phyloP scores from a whole-genome alignment of 2,797 vertebrate species.

The Leucoraja ocellata region DNA sequence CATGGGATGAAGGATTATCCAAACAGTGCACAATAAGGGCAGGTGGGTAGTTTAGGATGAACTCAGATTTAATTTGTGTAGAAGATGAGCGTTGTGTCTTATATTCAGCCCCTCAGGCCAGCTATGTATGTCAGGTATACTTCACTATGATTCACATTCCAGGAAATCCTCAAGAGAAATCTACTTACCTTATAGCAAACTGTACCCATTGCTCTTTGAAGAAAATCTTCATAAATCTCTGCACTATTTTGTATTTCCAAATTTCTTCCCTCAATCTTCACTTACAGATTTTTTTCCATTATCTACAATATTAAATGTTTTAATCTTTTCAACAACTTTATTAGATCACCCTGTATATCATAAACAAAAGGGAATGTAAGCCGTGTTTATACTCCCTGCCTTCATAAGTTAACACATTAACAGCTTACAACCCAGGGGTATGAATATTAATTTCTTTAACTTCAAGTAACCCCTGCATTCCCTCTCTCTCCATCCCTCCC shows the following conservation, averaged over 20 bases:
- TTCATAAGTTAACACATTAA: not conserved
- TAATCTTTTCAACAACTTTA: not conserved
- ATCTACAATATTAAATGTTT: not conserved
- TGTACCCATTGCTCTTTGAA: not conserved
- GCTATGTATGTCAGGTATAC: not conserved
- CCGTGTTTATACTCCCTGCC: not conserved
- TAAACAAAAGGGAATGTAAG: not conserved
- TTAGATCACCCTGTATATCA: not conserved
- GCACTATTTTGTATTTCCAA: not conserved
- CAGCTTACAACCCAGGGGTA: too few relatives aligned
- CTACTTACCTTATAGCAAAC: not conserved
- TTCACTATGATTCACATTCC: not conserved
- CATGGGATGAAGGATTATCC: too few relatives aligned
- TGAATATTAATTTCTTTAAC: too few relatives aligned
- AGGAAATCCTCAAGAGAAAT: not conserved
- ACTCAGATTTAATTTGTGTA: not conserved
- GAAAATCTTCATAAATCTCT: not conserved
- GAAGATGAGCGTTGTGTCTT: not conserved
- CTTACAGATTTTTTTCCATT: not conserved
- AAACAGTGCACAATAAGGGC: not conserved
- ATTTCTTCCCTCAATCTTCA: not conserved
- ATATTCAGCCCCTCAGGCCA: not conserved
- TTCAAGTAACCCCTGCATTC: too few relatives aligned
- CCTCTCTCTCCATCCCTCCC: too few relatives aligned
- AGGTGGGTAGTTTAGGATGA: not conserved